Evolutionary conservation across 1,140 invertebrate species (phyloP), one percentile per base, ranked within the genome.

Genomic region (Nasonia vitripennis): DNA sequence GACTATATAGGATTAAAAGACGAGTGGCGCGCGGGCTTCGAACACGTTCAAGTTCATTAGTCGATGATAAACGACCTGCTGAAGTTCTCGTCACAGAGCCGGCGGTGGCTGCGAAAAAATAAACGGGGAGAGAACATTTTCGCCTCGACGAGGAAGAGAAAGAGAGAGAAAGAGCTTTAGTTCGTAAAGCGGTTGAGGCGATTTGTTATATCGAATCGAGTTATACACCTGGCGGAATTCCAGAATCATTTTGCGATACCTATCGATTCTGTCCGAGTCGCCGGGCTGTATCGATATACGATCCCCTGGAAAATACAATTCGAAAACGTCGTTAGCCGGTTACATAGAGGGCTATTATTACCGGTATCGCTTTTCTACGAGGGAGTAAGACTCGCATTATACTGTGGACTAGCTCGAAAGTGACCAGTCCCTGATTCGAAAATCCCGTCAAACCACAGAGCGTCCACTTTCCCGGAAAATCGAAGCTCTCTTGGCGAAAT

Each of bases 11-110:
- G 73, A 77, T 83, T 68, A 78, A 45, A 45, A 78, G 17, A 45
- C 6, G 37, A 70, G 55, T 5, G 20, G 23, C 17, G 17, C 27
- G 48, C 27, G 34, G 27, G 62, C 82, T 68, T 78, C 62, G n/a
- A 67, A 78, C 82, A 78, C 74, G 31, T 78, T 83, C 82, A 48
- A 83, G 82, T 83, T 83, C 82, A 83, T 83, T 83, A 83, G 82
- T 78, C 74, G 55, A 78, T 78, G 48, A 78, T 70, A 62, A 78
- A 70, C 62, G 74, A 48, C 1, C 37, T 31, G 37, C 62, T 83
- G 6, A 34, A 62, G 37, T 31, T 37, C 55, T n/a, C 34, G 67
- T 71, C 23, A 78, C n/a, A 51, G 17, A 75, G 0, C 27, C n/a
- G 7, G 73, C 37, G 5, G 14, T 7, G 11, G 37, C 48, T 20